phyloP scores from a whole-genome alignment of 1,140 invertebrate species.

The Philaenus spumarius region DNA sequence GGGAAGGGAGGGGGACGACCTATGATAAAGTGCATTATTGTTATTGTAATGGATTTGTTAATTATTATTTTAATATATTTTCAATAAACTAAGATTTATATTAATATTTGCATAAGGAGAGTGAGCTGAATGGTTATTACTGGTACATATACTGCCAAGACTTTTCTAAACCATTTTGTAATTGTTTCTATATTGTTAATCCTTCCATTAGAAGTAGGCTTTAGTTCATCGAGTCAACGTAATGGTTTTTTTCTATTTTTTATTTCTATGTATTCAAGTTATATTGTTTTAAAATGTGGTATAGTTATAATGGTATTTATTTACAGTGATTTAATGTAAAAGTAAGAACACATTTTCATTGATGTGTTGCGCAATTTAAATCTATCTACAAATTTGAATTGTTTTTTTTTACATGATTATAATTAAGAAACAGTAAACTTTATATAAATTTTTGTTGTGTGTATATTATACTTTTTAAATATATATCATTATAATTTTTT shows the following conservation, averaged over 20 bases:
- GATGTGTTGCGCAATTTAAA: no score
- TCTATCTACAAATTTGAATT: no score
- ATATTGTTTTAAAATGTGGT: neutral
- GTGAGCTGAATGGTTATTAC: neutral
- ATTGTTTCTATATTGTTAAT: neutral
- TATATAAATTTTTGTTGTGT: no score
- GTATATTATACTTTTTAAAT: no score
- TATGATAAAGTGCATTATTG: conserved; percentile 22
- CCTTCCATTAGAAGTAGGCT: no score
- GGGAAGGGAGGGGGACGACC: neutral
- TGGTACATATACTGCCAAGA: neutral
- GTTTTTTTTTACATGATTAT: no score
- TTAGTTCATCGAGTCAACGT: neutral
- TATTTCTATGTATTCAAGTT: neutral
- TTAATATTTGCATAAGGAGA: conserved; percentile 2
- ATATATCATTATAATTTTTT: no score
- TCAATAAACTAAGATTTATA: neutral
- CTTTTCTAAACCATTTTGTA: neutral
- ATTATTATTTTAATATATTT: conserved; percentile 8
- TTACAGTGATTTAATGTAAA: neutral
- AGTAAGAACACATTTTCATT: no score
- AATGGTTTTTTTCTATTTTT: neutral
- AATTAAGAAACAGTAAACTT: no score
- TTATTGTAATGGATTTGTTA: conserved; percentile 3
- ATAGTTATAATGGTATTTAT: neutral